Evolutionary conservation across 1,140 invertebrate species (phyloP).

Genomic region (Drosophila sp.): DNA sequence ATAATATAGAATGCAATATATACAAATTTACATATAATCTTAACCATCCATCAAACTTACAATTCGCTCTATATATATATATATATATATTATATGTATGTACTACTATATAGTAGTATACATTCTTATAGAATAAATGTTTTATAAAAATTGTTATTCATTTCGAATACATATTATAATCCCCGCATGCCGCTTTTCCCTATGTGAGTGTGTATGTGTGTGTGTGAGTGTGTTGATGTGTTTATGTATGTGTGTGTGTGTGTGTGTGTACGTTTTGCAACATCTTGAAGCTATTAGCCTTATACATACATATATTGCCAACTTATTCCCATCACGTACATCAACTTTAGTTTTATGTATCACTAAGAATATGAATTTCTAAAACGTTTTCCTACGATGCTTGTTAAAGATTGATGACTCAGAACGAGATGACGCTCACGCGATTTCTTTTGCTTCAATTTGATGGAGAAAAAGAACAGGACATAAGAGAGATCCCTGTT

Average conservation of each 20-base stretch:
- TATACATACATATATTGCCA: neutral
- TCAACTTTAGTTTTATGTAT: conserved; percentile 11
- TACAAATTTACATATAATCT: no score
- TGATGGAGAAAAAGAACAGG: no score
- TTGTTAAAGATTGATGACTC: no score
- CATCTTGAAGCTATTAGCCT: conserved; percentile 5
- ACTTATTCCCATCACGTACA: conserved; percentile 10
- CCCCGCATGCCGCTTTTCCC: neutral
- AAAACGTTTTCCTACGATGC: neutral
- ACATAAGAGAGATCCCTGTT: no score
- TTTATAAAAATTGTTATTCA: conserved; percentile 1
- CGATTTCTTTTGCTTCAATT: no score
- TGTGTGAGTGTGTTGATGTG: no score
- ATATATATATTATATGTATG: no score
- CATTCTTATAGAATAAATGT: conserved; percentile 1
- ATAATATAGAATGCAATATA: no score
- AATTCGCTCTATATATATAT: no score
- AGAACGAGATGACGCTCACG: no score
- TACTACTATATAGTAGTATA: neutral
- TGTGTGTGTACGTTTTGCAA: neutral
- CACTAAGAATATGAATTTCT: conserved; percentile 7
- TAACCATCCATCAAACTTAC: no score
- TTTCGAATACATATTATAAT: neutral
- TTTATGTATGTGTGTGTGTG: neutral
- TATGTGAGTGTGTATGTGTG: no score